Evolutionary conservation across 2,797 vertebrate genomes (phyloP).

Genomic region (Enoplosus armatus): DNA sequence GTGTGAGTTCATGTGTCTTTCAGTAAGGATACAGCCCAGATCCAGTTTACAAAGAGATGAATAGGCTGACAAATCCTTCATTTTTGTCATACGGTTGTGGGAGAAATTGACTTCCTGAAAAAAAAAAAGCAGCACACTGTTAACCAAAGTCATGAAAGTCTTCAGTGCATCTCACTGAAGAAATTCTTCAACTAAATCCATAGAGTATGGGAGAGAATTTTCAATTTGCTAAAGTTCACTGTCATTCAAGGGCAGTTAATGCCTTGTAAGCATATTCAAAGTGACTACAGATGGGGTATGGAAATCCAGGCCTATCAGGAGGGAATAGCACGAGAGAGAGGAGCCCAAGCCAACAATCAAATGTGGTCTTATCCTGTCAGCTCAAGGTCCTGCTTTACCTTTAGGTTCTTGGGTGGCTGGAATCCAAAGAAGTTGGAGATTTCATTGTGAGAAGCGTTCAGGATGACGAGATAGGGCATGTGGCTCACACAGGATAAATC

Average conservation of each 20-base stretch:
- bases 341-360: constrained; percentile 70
- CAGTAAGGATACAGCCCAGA: constrained; percentile 93
- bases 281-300: constrained; percentile 79
- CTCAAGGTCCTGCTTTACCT: constrained; percentile 85
- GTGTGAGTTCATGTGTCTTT: neutral
- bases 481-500: constrained; percentile 92
- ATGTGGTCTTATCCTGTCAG: constrained; percentile 79
- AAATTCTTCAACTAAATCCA: constrained; percentile 36
- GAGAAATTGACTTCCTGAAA: constrained; percentile 93
- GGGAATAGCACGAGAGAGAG: constrained; percentile 71
- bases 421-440: constrained; percentile 90
- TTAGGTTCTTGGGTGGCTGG: constrained; percentile 90
- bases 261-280: constrained; percentile 74
- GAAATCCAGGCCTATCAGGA: constrained; percentile 69
- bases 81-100: constrained; percentile 88
- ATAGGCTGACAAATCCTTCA: constrained; percentile 90
- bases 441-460: constrained; percentile 91
- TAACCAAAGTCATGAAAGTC: constrained; percentile 33
- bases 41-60: constrained; percentile 86
- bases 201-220: constrained; percentile 32
- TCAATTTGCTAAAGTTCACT: constrained; percentile 60
- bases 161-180: constrained; percentile 7
- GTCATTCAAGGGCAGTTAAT: constrained; percentile 75
- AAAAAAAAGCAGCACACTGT: constrained; percentile 35
- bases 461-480: constrained; percentile 90